Conservation (phyloP, 1,140 invertebrate genomes). For the Amphibalanus amphitrite region DNA sequence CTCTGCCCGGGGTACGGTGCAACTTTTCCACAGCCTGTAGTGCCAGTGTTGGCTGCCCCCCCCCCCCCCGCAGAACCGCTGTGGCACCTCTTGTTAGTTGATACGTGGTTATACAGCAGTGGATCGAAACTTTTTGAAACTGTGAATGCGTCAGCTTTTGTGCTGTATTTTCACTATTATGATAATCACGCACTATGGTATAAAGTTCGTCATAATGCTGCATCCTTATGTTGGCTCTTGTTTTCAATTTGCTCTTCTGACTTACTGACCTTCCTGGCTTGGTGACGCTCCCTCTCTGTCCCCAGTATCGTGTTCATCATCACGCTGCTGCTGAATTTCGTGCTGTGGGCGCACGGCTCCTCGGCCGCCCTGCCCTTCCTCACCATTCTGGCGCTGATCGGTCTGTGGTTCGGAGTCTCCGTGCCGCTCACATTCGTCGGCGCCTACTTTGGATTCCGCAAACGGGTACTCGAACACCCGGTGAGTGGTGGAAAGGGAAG, state of each 20-base stretch:
- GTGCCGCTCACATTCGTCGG: slow-evolving; percentile 94
- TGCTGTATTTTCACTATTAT: too few relatives aligned
- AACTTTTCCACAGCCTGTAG: too few relatives aligned
- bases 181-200: too few relatives aligned
- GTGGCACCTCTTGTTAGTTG: too few relatives aligned
- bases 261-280: too few relatives aligned
- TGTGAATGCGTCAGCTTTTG: too few relatives aligned
- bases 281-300: slow-evolving; percentile 16
- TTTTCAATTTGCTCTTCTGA: too few relatives aligned
- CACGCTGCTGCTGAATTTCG: slow-evolving; percentile 91
- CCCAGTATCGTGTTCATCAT: slow-evolving; percentile 77
- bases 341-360: slow-evolving; percentile 85
- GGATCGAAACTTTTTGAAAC: too few relatives aligned
- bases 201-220: too few relatives aligned
- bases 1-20: slow-evolving; percentile 71
- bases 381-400: slow-evolving; percentile 87
- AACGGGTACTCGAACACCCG: slow-evolving; percentile 42
- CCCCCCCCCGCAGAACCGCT: too few relatives aligned
- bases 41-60: background rate
- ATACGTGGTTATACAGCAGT: too few relatives aligned
- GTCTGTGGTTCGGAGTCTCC: slow-evolving; percentile 95
- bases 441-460: slow-evolving; percentile 95
- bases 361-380: slow-evolving; percentile 93
- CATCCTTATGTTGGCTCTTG: too few relatives aligned
- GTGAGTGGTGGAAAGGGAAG: background rate